Evolutionary conservation across 2,113 vertebrate species (phyloP).

Genomic region (Phylloscopus trochilus): DNA sequence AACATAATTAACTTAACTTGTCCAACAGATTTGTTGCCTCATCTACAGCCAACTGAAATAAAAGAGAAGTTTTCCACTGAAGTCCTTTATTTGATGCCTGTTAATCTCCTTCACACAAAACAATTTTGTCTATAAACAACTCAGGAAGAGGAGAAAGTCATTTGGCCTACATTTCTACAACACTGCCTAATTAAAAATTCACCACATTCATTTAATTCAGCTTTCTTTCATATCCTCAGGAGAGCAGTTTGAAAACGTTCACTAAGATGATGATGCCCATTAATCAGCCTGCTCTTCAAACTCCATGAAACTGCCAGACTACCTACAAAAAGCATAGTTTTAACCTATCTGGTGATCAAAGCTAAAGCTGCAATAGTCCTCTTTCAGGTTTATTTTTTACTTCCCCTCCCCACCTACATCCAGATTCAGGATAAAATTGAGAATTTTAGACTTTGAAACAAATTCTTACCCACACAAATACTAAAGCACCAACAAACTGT

Average conservation of each 20-base stretch:
- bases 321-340: not conserved
- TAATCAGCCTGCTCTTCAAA: not conserved
- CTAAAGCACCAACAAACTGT: not conserved
- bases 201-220: conserved; percentile 4
- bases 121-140: not conserved
- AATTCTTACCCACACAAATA: not conserved
- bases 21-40: not conserved
- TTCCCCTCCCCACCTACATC: not conserved
- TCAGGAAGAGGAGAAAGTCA: not conserved
- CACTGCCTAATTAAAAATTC: conserved; percentile 7
- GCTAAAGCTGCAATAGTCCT: not conserved
- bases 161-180: not conserved
- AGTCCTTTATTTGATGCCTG: not conserved
- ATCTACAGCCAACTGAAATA: not conserved
- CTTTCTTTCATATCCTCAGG: not conserved
- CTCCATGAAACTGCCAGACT: not conserved
- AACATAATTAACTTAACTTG: not conserved
- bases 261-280: not conserved
- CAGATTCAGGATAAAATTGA: not conserved
- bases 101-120: not conserved
- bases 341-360: not conserved
- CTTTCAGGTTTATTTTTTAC: too few species aligned
- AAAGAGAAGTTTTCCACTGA: not conserved
- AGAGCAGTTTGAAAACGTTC: not conserved
- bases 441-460: not conserved